Evolutionary conservation across 2,113 vertebrate species (phyloP).

Genomic region (Sylvia atricapilla): DNA sequence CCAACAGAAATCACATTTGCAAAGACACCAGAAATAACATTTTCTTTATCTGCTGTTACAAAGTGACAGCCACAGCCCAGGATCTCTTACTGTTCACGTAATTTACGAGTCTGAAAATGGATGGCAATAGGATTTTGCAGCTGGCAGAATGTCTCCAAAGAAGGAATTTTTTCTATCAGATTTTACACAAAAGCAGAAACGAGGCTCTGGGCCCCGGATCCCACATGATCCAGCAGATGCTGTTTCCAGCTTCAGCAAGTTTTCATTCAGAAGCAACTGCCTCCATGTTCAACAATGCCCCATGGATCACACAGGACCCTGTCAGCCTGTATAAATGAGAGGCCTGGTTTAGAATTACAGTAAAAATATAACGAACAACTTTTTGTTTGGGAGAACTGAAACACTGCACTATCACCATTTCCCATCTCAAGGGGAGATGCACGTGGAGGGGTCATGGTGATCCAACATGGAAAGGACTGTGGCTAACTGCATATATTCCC

Average conservation of each 20-base stretch:
- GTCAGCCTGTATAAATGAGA: slow-evolving; percentile 53
- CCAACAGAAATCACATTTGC: background rate
- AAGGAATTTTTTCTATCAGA: slow-evolving; percentile 16
- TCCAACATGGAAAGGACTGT: background rate
- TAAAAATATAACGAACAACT: background rate
- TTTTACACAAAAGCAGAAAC: slow-evolving; percentile 30
- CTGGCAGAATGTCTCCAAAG: slow-evolving; percentile 22
- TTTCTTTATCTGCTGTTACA: slow-evolving; percentile 3
- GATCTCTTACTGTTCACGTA: background rate
- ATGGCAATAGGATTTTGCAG: background rate
- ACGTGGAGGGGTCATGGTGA: background rate
- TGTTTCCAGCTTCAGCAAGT: slow-evolving; percentile 53
- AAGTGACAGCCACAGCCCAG: background rate
- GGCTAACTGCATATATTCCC: background rate
- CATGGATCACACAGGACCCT: slow-evolving; percentile 45
- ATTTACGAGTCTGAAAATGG: slow-evolving; percentile 4
- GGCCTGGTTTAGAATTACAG: slow-evolving; percentile 46
- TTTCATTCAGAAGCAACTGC: slow-evolving; percentile 56
- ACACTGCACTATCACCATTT: background rate
- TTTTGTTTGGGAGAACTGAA: background rate
- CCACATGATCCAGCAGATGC: slow-evolving; percentile 51
- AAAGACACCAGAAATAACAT: background rate
- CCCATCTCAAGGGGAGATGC: background rate
- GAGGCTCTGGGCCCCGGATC: background rate
- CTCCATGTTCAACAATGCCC: slow-evolving; percentile 38